These are phyloP conservation scores for Crioceris asparagi DNA, from an alignment of 2,888 invertebrate species.

Conservation along the genomic window DNA sequence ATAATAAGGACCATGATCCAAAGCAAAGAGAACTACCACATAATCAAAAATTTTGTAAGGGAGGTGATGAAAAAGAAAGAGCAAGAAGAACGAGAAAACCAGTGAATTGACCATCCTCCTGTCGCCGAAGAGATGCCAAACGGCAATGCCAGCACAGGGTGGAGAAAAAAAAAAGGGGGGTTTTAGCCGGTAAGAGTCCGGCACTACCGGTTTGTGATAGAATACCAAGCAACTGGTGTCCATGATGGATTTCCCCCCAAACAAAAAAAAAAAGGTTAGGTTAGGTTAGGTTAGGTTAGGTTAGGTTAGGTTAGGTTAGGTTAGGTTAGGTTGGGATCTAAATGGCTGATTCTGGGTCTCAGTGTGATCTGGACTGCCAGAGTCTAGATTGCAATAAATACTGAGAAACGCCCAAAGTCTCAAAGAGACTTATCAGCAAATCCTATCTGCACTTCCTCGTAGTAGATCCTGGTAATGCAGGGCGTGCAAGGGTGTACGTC, in stretches of 20 bases:
- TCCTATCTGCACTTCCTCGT: too few relatives aligned
- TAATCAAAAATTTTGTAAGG: background rate
- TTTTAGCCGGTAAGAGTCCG: constrained; percentile 8
- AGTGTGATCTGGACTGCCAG: too few relatives aligned
- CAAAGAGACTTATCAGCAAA: too few relatives aligned
- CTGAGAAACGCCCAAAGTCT: too few relatives aligned
- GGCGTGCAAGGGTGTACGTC: too few relatives aligned
- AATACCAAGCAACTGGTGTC: background rate
- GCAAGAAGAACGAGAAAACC: constrained; percentile 5
- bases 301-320: constrained; percentile 10
- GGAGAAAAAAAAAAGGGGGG: constrained; percentile 1
- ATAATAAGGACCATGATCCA: constrained; percentile 4
- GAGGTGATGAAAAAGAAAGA: constrained; percentile 6
- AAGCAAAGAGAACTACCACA: background rate
- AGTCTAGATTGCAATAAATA: too few relatives aligned
- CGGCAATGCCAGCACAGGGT: background rate
- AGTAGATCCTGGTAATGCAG: too few relatives aligned
- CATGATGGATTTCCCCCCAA: constrained; percentile 4
- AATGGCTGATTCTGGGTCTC: too few relatives aligned
- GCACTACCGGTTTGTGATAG: constrained; percentile 2
- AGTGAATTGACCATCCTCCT: background rate
- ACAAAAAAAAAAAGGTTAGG: background rate
- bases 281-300: constrained; percentile 11
- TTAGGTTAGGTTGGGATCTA: too few relatives aligned
- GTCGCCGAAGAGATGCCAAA: background rate